Percentiles rank a stretch among this genome's conserved stretches.
Conservation (phyloP, 2,797 vertebrate genomes). For the Garrulus glandarius region DNA sequence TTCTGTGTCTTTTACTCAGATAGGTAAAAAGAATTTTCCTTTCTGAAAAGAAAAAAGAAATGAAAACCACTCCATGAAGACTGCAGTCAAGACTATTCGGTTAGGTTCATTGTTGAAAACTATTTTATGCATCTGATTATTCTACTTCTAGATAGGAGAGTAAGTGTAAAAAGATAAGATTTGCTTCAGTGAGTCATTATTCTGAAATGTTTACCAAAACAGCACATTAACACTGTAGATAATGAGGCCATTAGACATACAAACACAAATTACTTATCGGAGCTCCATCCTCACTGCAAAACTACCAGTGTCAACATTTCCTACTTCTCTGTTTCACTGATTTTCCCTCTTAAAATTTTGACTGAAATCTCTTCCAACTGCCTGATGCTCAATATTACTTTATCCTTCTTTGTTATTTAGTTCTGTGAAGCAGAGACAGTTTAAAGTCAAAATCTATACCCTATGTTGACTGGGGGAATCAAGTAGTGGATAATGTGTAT, state of each 20-base stretch:
- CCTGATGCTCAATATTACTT: not conserved
- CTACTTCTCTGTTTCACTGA: not conserved
- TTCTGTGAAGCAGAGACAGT: not conserved
- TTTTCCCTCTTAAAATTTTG: not conserved
- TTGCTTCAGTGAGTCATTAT: not conserved
- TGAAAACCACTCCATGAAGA: not conserved
- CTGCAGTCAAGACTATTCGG: not conserved
- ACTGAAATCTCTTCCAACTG: not conserved
- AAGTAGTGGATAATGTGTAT: not conserved
- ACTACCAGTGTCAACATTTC: not conserved
- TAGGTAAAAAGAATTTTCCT: not conserved
- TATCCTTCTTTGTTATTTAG: not conserved
- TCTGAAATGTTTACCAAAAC: not conserved
- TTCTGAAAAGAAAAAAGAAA: not conserved
- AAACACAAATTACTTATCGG: not conserved
- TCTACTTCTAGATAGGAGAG: not conserved
- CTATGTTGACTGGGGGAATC: not conserved
- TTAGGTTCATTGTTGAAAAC: not conserved
- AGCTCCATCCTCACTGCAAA: not conserved
- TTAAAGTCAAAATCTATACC: not conserved
- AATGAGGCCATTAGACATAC: not conserved
- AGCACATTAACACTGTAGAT: not conserved
- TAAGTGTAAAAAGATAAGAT: not conserved
- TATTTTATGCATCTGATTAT: not conserved
- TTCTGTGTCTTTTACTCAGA: not conserved